Conservation (phyloP, 2,888 invertebrate genomes). For the Drosophila anomelani region DNA sequence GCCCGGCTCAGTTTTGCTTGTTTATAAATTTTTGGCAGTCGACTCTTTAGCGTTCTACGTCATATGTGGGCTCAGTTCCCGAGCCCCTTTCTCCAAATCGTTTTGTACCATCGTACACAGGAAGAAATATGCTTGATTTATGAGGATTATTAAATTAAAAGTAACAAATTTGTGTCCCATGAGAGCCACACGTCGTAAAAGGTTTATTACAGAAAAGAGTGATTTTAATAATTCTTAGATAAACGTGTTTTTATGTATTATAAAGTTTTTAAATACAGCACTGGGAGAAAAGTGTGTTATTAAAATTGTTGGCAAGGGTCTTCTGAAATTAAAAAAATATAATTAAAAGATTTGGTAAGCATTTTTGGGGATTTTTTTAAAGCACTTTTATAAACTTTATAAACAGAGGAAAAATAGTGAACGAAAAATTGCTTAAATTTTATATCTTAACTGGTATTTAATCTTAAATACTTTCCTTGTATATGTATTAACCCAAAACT, state of each 20-base stretch:
- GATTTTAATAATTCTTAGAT: constrained; percentile 4
- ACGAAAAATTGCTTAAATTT: not conserved
- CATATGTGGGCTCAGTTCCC: constrained; percentile 35
- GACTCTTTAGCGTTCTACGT: constrained; percentile 52
- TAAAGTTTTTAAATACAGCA: not conserved
- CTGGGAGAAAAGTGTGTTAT: not conserved
- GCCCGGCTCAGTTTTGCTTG: constrained; percentile 44
- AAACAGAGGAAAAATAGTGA: too few species aligned
- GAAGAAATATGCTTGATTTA: not conserved
- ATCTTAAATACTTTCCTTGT: too few species aligned
- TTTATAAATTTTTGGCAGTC: constrained; percentile 56
- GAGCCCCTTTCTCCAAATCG: constrained; percentile 1
- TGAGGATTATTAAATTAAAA: constrained; percentile 1
- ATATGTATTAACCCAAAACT: too few species aligned
- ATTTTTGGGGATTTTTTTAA: too few species aligned
- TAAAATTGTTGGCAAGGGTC: too few species aligned
- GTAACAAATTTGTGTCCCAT: not conserved
- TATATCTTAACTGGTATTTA: not conserved
- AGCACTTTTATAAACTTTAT: too few species aligned
- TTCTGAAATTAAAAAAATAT: too few species aligned
- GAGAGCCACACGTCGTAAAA: not conserved
- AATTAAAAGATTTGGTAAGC: too few species aligned
- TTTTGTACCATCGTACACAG: not conserved
- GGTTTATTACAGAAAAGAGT: constrained; percentile 1
- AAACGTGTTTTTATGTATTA: not conserved